Evolutionary conservation across 2,888 invertebrate species (phyloP), one percentile per base, ranked within the genome.

Genomic region (Asteroscopus sphinx): DNA sequence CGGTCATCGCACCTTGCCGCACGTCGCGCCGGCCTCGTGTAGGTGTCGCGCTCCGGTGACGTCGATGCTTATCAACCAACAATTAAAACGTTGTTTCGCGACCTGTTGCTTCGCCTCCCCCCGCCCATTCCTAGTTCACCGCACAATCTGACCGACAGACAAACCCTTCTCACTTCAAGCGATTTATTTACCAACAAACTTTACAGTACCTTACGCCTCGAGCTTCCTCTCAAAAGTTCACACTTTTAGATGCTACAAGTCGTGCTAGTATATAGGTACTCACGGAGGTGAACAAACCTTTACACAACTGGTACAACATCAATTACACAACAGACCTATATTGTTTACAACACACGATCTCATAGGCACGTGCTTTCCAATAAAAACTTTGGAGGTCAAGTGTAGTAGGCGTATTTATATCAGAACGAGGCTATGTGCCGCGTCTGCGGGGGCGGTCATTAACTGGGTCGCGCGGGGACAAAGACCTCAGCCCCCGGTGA

Each of bases 381-480:
- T 93, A 93, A 93, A 93, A 94, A 93, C 90, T 93, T 93, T 93
- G 88, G 93, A 93, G 93, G 93, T 94, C 93, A 94, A 94, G 93
- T 93, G 93, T 93, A 93, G 93, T 92, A 91, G 92, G 93, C 91
- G 92, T 92, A 93, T 93, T 93, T 94, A 93, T 94, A 92, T 92
- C 91, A 87, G 80, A 87, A 86, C 92, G 91, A 90, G 93, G 90
- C 91, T 91, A 89, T 88, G 83, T 81, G 88, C 88, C 86, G 88
- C 87, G 90, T 88, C 91, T 90, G 85, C 88, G 88, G 89, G 75
- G 92, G 90, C 91, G 93, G 93, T 93, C 93, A 93, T 93, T 93
- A 94, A 93, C 93, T 94, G 90, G 93, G 93, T 94, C 93, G 93
- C 83, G 84, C 82, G 88, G 92, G 93, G 88, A 89, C 93, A 91